These are phyloP conservation scores for Ephialtes manifestator DNA, from an alignment of 2,888 invertebrate genomes.

Conservation along the genomic window DNA sequence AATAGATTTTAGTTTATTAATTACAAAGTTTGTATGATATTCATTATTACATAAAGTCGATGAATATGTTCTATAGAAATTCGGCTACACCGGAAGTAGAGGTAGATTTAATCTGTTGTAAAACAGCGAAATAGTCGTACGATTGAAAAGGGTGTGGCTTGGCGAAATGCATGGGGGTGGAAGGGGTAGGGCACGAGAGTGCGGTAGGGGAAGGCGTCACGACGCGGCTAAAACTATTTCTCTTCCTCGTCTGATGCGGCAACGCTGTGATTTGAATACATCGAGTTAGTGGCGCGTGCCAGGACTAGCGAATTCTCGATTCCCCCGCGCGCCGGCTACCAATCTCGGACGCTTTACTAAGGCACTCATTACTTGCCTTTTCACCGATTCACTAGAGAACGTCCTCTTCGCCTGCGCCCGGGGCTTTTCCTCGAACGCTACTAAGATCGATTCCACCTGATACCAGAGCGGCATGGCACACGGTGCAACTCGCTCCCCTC, in stretches of 20 bases:
- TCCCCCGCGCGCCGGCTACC: conserved; percentile 59
- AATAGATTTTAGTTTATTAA: too few relatives aligned
- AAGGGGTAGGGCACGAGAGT: conserved; percentile 10
- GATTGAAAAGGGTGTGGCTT: conserved; percentile 68
- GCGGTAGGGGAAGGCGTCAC: conserved; percentile 11
- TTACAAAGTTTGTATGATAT: neutral
- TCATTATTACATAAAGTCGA: neutral
- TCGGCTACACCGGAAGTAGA: neutral
- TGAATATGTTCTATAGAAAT: neutral
- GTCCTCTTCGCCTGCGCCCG: conserved; percentile 30
- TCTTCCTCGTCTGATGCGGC: conserved; percentile 78
- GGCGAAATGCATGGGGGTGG: conserved; percentile 38
- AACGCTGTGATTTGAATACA: conserved; percentile 85
- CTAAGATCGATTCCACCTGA: conserved; percentile 51
- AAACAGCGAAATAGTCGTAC: conserved; percentile 24
- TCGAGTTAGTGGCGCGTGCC: conserved; percentile 85
- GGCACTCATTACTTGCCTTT: conserved; percentile 73
- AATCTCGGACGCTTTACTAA: conserved; percentile 64
- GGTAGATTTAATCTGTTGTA: neutral
- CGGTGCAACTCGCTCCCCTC: neutral
- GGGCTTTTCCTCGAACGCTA: conserved; percentile 1
- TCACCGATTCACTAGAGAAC: conserved; percentile 65
- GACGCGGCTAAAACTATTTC: conserved; percentile 81
- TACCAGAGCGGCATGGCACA: neutral
- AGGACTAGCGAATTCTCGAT: conserved; percentile 77